A percentile compares a stretch with the other conserved stretches of the same genome.
phyloP scores from a whole-genome alignment of 2,113 vertebrate genomes.

The Hemiprocne comata region DNA sequence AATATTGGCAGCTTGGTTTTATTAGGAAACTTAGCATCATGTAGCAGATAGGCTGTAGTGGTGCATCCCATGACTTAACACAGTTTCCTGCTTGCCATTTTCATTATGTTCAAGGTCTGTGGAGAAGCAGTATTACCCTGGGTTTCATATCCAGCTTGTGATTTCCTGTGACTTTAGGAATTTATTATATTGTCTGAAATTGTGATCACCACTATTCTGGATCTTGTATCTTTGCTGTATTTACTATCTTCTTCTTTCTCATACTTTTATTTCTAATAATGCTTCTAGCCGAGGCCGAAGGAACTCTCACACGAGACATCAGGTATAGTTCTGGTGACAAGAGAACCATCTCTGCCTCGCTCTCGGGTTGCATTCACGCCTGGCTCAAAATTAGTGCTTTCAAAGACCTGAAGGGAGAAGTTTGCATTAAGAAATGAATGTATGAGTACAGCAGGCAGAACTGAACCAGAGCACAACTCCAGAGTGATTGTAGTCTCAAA shows the following conservation, averaged over 20 bases:
- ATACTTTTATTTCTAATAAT: slow-evolving; percentile 79
- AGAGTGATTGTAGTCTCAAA: background rate
- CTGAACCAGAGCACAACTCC: background rate
- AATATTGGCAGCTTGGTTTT: background rate
- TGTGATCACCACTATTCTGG: slow-evolving; percentile 60
- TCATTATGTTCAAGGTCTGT: background rate
- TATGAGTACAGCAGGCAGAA: background rate
- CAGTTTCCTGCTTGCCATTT: background rate
- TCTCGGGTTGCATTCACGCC: slow-evolving; percentile 42
- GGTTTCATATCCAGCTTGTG: slow-evolving; percentile 20
- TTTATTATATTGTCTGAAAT: slow-evolving; percentile 78
- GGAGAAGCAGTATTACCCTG: background rate
- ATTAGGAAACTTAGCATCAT: background rate
- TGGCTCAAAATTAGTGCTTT: slow-evolving; percentile 49
- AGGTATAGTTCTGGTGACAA: slow-evolving; percentile 85
- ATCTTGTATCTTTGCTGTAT: slow-evolving; percentile 75
- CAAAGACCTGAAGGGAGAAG: slow-evolving; percentile 57
- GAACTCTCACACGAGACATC: slow-evolving; percentile 97
- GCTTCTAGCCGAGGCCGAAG: slow-evolving; percentile 95
- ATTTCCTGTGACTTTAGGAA: slow-evolving; percentile 78
- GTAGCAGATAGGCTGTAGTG: background rate
- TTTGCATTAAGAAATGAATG: slow-evolving; percentile 74
- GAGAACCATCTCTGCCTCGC: slow-evolving; percentile 8
- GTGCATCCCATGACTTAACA: background rate
- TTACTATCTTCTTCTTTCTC: slow-evolving; percentile 80